Evolutionary conservation across 2,888 invertebrate species (phyloP).

Genomic region (Drosophila neotestacea): DNA sequence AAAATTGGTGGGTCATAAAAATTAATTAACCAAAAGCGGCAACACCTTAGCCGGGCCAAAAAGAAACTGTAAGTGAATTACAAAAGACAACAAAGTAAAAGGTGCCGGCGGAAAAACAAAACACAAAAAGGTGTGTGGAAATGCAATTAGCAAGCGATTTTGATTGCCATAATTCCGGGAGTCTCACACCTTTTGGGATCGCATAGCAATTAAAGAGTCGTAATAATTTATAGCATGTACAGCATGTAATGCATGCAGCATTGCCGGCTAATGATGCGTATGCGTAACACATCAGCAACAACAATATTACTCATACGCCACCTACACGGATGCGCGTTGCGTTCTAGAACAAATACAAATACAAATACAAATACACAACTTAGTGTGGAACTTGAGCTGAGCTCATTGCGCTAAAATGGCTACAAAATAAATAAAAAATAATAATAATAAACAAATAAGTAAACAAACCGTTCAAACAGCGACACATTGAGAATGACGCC

Average conservation of each 20-base stretch:
- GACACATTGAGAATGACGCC: conserved; percentile 57
- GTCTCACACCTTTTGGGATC: not conserved
- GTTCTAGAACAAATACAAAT: conserved; percentile 59
- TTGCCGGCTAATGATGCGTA: conserved; percentile 54
- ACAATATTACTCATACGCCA: conserved; percentile 66
- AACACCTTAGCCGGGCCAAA: conserved; percentile 44
- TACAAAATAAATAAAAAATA: conserved; percentile 42
- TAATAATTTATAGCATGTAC: conserved; percentile 33
- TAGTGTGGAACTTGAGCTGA: conserved; percentile 50
- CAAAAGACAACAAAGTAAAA: conserved; percentile 19
- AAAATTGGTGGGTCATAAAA: conserved; percentile 45
- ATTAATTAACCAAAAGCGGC: conserved; percentile 64
- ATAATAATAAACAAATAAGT: conserved; percentile 53
- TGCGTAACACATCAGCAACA: conserved; percentile 34
- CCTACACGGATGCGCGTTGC: conserved; percentile 44
- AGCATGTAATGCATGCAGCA: conserved; percentile 29
- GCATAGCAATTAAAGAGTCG: conserved; percentile 50
- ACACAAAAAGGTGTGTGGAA: conserved; percentile 54
- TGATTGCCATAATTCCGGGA: conserved; percentile 33
- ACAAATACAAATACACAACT: conserved; percentile 1
- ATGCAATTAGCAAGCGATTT: conserved; percentile 54
- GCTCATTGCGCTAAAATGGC: conserved; percentile 62
- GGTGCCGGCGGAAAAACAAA: conserved; percentile 42
- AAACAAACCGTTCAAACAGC: conserved; percentile 58
- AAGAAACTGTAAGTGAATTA: conserved; percentile 61